phyloP scores from a whole-genome alignment of 2,888 invertebrate genomes.

The Melieria omissa region DNA sequence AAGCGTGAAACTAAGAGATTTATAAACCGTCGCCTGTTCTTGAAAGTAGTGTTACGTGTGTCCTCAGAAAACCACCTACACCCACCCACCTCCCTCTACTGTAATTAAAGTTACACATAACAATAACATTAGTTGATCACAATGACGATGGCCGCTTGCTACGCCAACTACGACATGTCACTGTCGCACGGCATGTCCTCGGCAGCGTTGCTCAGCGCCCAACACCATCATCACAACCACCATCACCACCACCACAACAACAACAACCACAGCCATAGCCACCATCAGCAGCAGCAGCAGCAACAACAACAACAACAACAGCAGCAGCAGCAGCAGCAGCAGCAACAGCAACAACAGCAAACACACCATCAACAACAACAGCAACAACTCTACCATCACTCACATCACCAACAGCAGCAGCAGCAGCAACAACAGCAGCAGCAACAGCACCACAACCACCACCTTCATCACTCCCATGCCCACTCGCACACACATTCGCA shows the following conservation, averaged over 20 bases:
- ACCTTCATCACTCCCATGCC: constrained; percentile 44
- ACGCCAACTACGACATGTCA: constrained; percentile 66
- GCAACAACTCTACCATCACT: constrained; percentile 52
- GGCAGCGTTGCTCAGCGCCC: constrained; percentile 46
- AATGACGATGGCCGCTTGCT: constrained; percentile 67
- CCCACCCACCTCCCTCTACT: too few relatives aligned
- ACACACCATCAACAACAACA: constrained; percentile 45
- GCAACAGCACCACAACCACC: constrained; percentile 46
- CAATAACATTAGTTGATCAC: constrained; percentile 14
- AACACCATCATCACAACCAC: constrained; percentile 47
- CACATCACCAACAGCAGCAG: constrained; percentile 48
- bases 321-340: constrained; percentile 32
- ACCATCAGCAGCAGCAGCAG: constrained; percentile 49
- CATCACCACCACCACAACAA: constrained; percentile 52
- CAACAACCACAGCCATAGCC: constrained; percentile 42
- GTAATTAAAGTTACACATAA: constrained; percentile 7
- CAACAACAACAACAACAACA: constrained; percentile 47
- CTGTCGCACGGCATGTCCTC: constrained; percentile 62
- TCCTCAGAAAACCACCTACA: too few relatives aligned
- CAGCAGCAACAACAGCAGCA: constrained; percentile 49
- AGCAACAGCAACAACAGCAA: constrained; percentile 40
- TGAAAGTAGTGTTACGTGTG: too few relatives aligned
- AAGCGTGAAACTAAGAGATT: too few relatives aligned
- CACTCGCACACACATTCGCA: constrained; percentile 34
- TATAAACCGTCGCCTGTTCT: too few relatives aligned